Evolutionary conservation across 1,140 invertebrate genomes (phyloP).

Genomic region (Ips nitidus): DNA sequence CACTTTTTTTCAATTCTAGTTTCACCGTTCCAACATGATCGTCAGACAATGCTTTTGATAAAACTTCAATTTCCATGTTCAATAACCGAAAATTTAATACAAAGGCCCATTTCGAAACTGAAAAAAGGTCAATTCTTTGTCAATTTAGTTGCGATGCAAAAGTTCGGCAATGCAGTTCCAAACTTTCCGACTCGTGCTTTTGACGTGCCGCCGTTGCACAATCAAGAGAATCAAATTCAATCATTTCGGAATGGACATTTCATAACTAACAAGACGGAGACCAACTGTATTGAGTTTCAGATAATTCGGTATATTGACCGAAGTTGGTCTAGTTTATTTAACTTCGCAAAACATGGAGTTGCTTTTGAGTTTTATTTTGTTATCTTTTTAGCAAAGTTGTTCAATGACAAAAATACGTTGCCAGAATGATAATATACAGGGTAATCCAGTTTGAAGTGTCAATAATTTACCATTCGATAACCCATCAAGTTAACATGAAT

Average conservation of each 20-base stretch:
- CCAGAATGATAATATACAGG: too few relatives aligned
- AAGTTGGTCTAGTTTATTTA: too few relatives aligned
- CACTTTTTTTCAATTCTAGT: neutral
- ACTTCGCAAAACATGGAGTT: too few relatives aligned
- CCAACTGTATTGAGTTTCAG: too few relatives aligned
- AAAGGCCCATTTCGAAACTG: slow-evolving; percentile 12
- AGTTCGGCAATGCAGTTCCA: slow-evolving; percentile 9
- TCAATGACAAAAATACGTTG: too few relatives aligned
- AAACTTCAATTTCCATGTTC: slow-evolving; percentile 19
- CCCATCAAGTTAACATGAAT: too few relatives aligned
- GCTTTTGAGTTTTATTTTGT: too few relatives aligned
- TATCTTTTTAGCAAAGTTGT: too few relatives aligned
- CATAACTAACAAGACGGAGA: too few relatives aligned
- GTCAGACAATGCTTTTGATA: slow-evolving; percentile 10
- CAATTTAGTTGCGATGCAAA: slow-evolving; percentile 19
- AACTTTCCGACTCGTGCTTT: slow-evolving; percentile 17
- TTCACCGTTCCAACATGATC: neutral
- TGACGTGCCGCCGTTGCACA: slow-evolving; percentile 11
- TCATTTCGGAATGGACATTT: slow-evolving; percentile 10
- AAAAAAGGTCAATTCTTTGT: slow-evolving; percentile 17
- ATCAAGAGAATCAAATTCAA: slow-evolving; percentile 16
- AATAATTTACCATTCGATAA: too few relatives aligned
- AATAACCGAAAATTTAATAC: slow-evolving; percentile 21
- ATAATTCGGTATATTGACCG: too few relatives aligned
- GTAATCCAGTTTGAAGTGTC: too few relatives aligned